Evolutionary conservation across 2,797 vertebrate species (phyloP).

Genomic region (Emydoidea blandingii): DNA sequence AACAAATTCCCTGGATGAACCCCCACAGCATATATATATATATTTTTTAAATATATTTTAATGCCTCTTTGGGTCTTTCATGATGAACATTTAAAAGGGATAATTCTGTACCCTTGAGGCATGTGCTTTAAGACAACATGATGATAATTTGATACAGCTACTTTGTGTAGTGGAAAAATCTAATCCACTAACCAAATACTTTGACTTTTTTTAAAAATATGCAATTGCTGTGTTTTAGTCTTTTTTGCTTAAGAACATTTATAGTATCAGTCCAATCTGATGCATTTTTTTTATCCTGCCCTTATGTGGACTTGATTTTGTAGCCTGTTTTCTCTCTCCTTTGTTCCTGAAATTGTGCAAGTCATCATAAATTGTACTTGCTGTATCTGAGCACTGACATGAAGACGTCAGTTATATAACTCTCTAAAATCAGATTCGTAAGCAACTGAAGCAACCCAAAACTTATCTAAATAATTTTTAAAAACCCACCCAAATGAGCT

Average conservation of each 20-base stretch:
- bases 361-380: conserved; percentile 66
- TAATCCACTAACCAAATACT: not conserved
- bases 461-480: conserved; percentile 72
- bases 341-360: conserved; percentile 73
- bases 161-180: not conserved
- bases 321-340: conserved; percentile 54
- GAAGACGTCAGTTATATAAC: conserved; percentile 62
- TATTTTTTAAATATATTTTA: too few relatives aligned
- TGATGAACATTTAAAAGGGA: not conserved
- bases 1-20: not conserved
- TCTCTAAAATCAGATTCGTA: conserved; percentile 59
- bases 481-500: conserved; percentile 69
- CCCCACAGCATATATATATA: accelerated
- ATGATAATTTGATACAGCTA: accelerated
- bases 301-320: accelerated
- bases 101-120: not conserved
- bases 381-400: conserved; percentile 63
- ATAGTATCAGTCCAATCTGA: accelerated
- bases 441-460: conserved; percentile 75
- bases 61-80: not conserved
- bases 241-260: not conserved
- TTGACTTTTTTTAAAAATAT: not conserved
- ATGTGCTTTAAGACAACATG: accelerated
- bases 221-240: accelerated
- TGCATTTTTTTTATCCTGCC: not conserved